A percentile compares a stretch with the other conserved stretches of the same genome.
Evolutionary conservation across 2,113 vertebrate species (phyloP).

Genomic region (Myiozetetes cayanensis): DNA sequence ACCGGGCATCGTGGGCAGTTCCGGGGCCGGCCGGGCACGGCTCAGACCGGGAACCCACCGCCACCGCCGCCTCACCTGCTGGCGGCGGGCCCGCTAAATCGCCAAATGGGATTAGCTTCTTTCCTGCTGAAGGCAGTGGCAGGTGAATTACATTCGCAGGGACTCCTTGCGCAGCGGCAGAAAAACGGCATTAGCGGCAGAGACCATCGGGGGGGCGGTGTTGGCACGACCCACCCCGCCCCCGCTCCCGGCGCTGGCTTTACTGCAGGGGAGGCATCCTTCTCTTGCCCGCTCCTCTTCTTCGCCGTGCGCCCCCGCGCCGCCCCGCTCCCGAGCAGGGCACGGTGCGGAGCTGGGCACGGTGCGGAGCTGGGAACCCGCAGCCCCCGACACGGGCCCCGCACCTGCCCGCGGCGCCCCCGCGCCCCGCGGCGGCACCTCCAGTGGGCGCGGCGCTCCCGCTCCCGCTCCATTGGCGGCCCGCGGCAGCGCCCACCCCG

Average conservation of each 20-base stretch:
- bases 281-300: background rate
- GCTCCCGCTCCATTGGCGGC: background rate
- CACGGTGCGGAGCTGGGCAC: background rate
- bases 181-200: background rate
- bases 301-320: background rate
- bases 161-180: background rate
- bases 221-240: background rate
- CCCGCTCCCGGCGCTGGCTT: background rate
- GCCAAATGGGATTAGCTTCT: background rate
- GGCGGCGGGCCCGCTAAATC: background rate
- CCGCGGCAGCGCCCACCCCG: background rate
- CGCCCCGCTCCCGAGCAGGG: background rate
- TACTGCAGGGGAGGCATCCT: fast-evolving
- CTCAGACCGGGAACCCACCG: background rate
- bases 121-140: background rate
- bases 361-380: no score
- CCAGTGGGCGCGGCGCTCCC: background rate
- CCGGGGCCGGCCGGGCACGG: background rate
- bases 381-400: no score
- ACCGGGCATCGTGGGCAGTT: slow-evolving; percentile 42
- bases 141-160: background rate
- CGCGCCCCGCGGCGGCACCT: background rate
- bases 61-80: background rate
- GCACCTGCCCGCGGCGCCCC: background rate
- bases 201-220: background rate